A percentile compares a stretch with the other conserved stretches of the same genome.
These are phyloP conservation scores for Micromys minutus DNA, from an alignment of 2,113 vertebrate species.

Conservation along the genomic window DNA sequence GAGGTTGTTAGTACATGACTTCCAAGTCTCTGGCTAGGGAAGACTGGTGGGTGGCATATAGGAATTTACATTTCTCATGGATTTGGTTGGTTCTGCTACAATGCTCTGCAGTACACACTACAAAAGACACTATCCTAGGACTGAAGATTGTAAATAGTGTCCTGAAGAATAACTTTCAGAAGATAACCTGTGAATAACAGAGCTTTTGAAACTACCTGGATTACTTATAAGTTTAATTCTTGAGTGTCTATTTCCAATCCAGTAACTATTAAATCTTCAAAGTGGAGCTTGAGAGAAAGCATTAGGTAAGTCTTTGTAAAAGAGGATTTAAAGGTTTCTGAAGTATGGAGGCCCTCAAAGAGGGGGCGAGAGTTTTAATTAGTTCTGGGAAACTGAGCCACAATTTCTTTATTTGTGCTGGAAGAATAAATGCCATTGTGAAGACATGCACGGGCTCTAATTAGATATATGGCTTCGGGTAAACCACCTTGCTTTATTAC, in stretches of 20 bases:
- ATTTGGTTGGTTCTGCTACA: not conserved
- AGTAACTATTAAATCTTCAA: not conserved
- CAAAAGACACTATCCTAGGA: not conserved
- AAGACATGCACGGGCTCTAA: conserved; percentile 21
- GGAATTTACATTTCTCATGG: not conserved
- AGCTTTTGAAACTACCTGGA: not conserved
- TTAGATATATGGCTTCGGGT: not conserved
- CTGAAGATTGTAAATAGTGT: not conserved
- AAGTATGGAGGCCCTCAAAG: conserved; percentile 29
- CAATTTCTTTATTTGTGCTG: not conserved
- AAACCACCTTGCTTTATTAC: not conserved
- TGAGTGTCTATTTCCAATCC: not conserved
- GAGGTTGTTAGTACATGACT: not conserved
- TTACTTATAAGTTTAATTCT: not conserved
- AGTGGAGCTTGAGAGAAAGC: conserved; percentile 2
- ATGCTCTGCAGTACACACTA: not conserved
- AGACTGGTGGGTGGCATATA: not conserved
- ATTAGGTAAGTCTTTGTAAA: not conserved
- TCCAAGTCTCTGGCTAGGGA: not conserved
- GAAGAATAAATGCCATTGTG: not conserved
- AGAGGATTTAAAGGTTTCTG: not conserved
- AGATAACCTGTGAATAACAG: not conserved
- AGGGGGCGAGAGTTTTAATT: conserved; percentile 37
- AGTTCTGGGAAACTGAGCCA: not conserved
- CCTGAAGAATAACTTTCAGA: not conserved